Evolutionary conservation across 1,140 invertebrate species (phyloP).

Genomic region (Tetragonula clypearis): DNA sequence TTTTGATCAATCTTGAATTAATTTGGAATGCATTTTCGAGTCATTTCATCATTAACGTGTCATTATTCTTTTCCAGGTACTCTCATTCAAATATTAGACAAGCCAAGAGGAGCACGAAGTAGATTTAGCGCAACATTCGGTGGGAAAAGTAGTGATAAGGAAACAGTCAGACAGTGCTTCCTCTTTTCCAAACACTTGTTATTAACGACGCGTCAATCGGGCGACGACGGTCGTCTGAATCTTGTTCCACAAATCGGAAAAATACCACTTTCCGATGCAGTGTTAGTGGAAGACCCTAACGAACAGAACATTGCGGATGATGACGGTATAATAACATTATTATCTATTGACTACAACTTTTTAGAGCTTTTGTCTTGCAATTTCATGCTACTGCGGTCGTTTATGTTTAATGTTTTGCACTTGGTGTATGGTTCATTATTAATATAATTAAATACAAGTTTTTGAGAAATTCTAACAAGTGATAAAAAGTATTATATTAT

Average conservation of each 20-base stretch:
- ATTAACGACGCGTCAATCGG: slow-evolving; percentile 86
- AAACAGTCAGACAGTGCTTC: slow-evolving; percentile 90
- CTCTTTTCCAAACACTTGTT: slow-evolving; percentile 95
- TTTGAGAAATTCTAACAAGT: neutral
- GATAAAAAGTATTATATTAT: too few species aligned
- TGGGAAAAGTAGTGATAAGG: slow-evolving; percentile 84
- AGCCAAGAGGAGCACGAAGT: slow-evolving; percentile 83
- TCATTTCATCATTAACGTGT: neutral
- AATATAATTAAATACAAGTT: neutral
- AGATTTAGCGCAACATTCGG: slow-evolving; percentile 84
- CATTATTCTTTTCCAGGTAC: slow-evolving; percentile 82
- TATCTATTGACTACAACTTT: slow-evolving; percentile 54
- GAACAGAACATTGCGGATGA: slow-evolving; percentile 84
- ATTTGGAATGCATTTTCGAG: too few species aligned
- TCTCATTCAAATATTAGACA: slow-evolving; percentile 87
- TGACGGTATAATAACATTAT: slow-evolving; percentile 81
- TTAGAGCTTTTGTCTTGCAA: neutral
- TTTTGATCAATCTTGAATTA: too few species aligned
- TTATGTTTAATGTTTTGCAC: neutral
- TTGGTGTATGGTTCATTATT: neutral
- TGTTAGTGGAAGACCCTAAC: slow-evolving; percentile 91
- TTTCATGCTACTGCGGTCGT: too few species aligned
- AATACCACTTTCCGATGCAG: slow-evolving; percentile 91
- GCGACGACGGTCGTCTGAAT: slow-evolving; percentile 90
- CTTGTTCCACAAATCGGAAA: slow-evolving; percentile 91